phyloP scores from a whole-genome alignment of 2,888 invertebrate genomes.

The Lasioglossum malachurum region DNA sequence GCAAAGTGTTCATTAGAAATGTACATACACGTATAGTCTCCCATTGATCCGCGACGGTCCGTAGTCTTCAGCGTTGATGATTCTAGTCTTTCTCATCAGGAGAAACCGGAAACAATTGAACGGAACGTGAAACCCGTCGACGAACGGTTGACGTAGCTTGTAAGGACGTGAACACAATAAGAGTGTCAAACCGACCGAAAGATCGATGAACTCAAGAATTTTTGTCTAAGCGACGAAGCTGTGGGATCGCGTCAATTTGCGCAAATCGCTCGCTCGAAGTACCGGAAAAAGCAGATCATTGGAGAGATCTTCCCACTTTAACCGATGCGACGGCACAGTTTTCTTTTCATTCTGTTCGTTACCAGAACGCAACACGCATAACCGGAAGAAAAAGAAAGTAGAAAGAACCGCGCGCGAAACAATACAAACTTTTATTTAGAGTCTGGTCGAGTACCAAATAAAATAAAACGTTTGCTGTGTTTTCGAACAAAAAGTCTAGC shows the following conservation, averaged over 20 bases:
- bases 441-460: neutral
- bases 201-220: slow-evolving; percentile 20
- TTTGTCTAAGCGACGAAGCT: slow-evolving; percentile 28
- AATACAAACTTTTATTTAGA: neutral
- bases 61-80: slow-evolving; percentile 59
- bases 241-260: slow-evolving; percentile 70
- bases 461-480: neutral
- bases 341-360: neutral
- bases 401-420: neutral
- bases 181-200: slow-evolving; percentile 20
- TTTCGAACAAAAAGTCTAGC: neutral
- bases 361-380: neutral
- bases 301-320: neutral
- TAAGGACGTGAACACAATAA: slow-evolving; percentile 56
- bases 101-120: slow-evolving; percentile 44
- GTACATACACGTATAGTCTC: slow-evolving; percentile 30
- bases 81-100: slow-evolving; percentile 69
- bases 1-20: slow-evolving; percentile 33
- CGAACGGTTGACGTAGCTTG: slow-evolving; percentile 32
- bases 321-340: neutral
- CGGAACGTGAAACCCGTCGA: slow-evolving; percentile 26
- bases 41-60: slow-evolving; percentile 47
- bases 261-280: slow-evolving; percentile 28
- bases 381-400: neutral
- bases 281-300: slow-evolving; percentile 34